Base-by-base conservation (phyloP, 1,140 invertebrate genomes). In the Prorops nasuta region DNA sequence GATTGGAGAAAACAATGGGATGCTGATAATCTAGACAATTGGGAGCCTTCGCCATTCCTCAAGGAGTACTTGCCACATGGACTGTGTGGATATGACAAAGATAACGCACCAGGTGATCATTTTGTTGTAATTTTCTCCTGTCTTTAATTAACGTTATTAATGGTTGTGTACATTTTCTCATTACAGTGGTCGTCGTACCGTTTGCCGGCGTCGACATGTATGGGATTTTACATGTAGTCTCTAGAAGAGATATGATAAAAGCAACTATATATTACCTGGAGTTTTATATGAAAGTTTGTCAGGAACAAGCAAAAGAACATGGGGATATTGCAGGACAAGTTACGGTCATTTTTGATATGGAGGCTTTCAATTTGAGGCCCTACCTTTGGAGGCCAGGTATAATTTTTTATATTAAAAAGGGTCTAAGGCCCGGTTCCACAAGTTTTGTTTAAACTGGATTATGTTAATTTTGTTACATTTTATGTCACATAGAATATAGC, bases 361-460 rank as follows among this genome's bases (percentile, higher is more conserved):
- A 92, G 24, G 86, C 84, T 36, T 91, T 94, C 67, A 89, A 86
- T 69, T 81, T 93, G 44, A 83, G 84, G 42, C 85, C 92, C 67
- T 88, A 90, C 59, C 83, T 89, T 36, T 94, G 91, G 91, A 84
- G 88, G 71, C 92, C 92, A 60, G 88, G 88, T 89, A 62, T 49
- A 40, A 47, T 36, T 39, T 44, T 45, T 22, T 19, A 39, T n/a
- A n/a, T n/a, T n/a, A n/a, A n/a, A n/a, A n/a, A n/a, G n/a, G n/a
- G n/a, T n/a, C n/a, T n/a, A n/a, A n/a, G n/a, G n/a, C n/a, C n/a
- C n/a, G n/a, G n/a, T n/a, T n/a, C n/a, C n/a, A n/a, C n/a, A n/a
- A n/a, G n/a, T n/a, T n/a, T n/a, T n/a, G n/a, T n/a, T n/a, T n/a
- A n/a, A n/a, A n/a, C n/a, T n/a, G n/a, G n/a, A n/a, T n/a, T n/a